Conservation (phyloP, 2,888 invertebrate genomes). For the Vesta saturnalis region DNA sequence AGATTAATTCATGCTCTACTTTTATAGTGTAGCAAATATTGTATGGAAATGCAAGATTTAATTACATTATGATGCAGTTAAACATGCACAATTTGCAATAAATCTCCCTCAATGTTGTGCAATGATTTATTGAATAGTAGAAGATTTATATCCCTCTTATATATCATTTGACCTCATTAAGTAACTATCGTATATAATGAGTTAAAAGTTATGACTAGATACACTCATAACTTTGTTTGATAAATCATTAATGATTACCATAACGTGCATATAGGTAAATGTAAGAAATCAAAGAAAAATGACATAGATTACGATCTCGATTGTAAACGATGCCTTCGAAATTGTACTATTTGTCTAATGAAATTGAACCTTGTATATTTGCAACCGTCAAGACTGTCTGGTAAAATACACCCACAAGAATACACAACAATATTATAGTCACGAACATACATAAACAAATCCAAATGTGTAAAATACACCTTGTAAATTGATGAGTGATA, state of each 20-base stretch:
- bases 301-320: background rate
- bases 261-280: background rate
- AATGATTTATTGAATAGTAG: slow-evolving; percentile 38
- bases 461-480: slow-evolving; percentile 26
- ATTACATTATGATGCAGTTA: too few species aligned
- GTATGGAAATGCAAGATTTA: too few species aligned
- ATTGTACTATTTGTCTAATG: slow-evolving; percentile 9
- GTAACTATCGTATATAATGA: slow-evolving; percentile 44
- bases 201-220: slow-evolving; percentile 42
- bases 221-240: slow-evolving; percentile 33
- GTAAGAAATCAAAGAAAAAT: background rate
- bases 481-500: slow-evolving; percentile 30
- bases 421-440: slow-evolving; percentile 27
- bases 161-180: slow-evolving; percentile 51
- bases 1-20: too few species aligned
- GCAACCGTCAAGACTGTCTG: slow-evolving; percentile 20
- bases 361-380: slow-evolving; percentile 20
- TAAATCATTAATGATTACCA: slow-evolving; percentile 7
- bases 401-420: slow-evolving; percentile 29
- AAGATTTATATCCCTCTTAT: slow-evolving; percentile 48
- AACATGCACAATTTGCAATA: too few species aligned
- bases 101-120: slow-evolving; percentile 17
- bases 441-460: slow-evolving; percentile 32
- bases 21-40: too few species aligned
- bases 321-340: background rate